Evolutionary conservation across 2,888 invertebrate genomes (phyloP), one percentile per base, ranked within the genome.

Genomic region (Pogonocherus hispidulus): DNA sequence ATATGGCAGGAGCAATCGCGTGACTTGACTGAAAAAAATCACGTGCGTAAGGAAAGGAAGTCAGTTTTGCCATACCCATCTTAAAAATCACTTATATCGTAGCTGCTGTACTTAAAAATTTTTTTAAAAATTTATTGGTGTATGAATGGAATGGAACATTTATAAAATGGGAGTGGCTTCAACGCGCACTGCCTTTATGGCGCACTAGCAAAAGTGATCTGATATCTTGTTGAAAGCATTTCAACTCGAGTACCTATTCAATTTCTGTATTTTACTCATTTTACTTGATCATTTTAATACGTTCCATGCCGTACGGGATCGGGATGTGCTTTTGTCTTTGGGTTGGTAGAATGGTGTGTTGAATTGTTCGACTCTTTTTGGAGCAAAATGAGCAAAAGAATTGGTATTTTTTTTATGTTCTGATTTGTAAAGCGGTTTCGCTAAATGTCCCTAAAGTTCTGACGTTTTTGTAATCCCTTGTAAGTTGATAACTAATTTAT

Each of bases 81-180:
- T n/a, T n/a, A n/a, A n/a, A n/a, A n/a, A n/a, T n/a, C n/a, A n/a
- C n/a, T n/a, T n/a, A n/a, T n/a, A 72, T 71, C 72, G 49, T 51
- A 55, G 68, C 27, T 52, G 65, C 51, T 35, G 37, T 35, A 69
- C 63, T 68, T 68, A 67, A 66, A 66, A 66, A 68, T 63, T 60
- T 66, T 44, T 32, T 32, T 32, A 32, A 32, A 32, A n/a, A 9
- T 32, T 32, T 32, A 32, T 11, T 71, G 70, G 67, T 59, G n/a
- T n/a, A n/a, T n/a, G 54, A 67, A 67, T 63, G 11, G 46, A 66
- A 63, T 35, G 22, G 35, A 63, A 20, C 52, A 54, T 56, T 76
- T 73, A 70, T n/a, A 72, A 78, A 72, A 78, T 78, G 80, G 81
- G 81, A 81, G 81, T 81, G 81, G 81, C n/a, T n/a, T n/a, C n/a